phyloP scores from a whole-genome alignment of 2,797 vertebrate species.

The Rhodeus uyekii region DNA sequence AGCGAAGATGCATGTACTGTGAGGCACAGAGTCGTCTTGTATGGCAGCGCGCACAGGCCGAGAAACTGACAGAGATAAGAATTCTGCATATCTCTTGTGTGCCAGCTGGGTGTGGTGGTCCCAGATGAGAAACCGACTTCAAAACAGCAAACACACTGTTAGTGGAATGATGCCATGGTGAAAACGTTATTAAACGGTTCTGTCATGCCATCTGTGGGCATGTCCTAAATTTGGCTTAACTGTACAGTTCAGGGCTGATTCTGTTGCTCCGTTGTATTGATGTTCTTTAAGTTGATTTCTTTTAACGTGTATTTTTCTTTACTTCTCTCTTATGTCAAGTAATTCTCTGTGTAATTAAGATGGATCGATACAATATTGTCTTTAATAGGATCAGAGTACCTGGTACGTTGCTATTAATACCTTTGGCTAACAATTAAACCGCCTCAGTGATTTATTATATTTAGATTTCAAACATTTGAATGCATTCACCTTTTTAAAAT shows the following conservation, averaged over 20 bases:
- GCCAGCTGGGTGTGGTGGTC: slow-evolving; percentile 59
- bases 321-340: neutral
- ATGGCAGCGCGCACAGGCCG: neutral
- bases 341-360: neutral
- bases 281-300: neutral
- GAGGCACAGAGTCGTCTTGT: neutral
- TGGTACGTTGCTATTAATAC: neutral
- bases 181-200: slow-evolving; percentile 14
- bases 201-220: slow-evolving; percentile 51
- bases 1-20: neutral
- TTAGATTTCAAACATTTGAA: neutral
- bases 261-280: neutral
- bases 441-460: neutral
- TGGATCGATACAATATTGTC: neutral
- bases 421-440: neutral
- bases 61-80: slow-evolving; percentile 54
- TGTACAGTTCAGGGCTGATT: neutral
- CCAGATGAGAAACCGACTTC: slow-evolving; percentile 29
- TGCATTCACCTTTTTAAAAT: no score
- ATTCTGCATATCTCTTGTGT: slow-evolving; percentile 46
- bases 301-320: neutral
- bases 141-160: slow-evolving; percentile 39
- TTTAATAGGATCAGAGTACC: neutral
- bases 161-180: neutral
- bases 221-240: neutral